Percentiles rank a stretch among this genome's conserved stretches.
These are phyloP conservation scores for Drosophila nebulosa DNA, from an alignment of 1,140 invertebrate species.

Conservation along the genomic window DNA sequence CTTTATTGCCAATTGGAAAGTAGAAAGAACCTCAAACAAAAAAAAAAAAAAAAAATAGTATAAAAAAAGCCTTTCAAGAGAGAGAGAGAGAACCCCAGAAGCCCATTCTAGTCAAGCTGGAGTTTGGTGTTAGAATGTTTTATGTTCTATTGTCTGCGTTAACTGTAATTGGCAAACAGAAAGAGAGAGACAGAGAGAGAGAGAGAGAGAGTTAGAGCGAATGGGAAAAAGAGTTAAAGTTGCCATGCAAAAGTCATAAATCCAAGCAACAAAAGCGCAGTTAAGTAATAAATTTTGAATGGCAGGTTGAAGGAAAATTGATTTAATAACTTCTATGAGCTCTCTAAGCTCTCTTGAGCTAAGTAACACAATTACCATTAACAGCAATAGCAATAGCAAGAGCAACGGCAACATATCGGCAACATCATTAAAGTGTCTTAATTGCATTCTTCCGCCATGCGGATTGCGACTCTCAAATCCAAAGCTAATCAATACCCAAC, in stretches of 20 bases:
- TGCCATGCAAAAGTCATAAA: constrained; percentile 66
- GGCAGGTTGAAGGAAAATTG: constrained; percentile 46
- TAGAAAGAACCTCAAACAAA: constrained; percentile 30
- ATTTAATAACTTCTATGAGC: constrained; percentile 62
- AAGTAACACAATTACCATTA: background rate
- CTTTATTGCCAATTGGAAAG: constrained; percentile 79
- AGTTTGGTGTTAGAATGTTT: constrained; percentile 72
- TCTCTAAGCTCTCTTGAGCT: too few species aligned
- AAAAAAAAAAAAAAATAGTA: background rate
- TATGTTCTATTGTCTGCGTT: constrained; percentile 68
- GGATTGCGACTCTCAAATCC: background rate
- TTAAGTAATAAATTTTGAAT: constrained; percentile 65
- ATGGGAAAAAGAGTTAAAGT: background rate
- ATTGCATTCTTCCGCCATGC: constrained; percentile 70
- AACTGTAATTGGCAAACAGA: constrained; percentile 64
- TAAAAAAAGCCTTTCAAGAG: constrained; percentile 1
- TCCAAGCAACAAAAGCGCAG: constrained; percentile 42
- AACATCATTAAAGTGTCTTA: constrained; percentile 59
- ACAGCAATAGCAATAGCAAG: too few species aligned
- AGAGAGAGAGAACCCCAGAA: constrained; percentile 30
- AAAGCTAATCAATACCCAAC: constrained; percentile 17
- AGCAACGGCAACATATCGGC: background rate
- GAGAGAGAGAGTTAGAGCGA: background rate
- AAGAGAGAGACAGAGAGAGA: background rate
- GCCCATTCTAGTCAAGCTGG: constrained; percentile 44